phyloP scores from a whole-genome alignment of 2,113 vertebrate species.

The Neogale vison region DNA sequence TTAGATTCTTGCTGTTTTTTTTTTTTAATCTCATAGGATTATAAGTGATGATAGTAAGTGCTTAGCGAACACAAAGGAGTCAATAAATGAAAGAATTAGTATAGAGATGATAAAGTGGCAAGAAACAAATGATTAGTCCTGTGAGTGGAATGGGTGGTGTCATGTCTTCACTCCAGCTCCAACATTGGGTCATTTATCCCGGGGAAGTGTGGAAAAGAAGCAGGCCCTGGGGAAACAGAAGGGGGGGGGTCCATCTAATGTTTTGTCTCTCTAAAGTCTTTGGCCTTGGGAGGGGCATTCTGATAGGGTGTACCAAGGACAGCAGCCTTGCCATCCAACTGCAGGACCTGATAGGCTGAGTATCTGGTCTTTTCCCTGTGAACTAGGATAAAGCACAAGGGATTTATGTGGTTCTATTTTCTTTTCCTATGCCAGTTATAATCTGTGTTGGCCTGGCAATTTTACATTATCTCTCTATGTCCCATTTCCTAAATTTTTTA shows the following conservation, averaged over 20 bases:
- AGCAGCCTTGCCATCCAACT: not conserved
- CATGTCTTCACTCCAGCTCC: not conserved
- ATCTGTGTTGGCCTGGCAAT: not conserved
- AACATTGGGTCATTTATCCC: too few species aligned
- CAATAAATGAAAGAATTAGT: not conserved
- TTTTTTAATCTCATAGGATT: not conserved
- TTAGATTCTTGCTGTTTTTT: not conserved
- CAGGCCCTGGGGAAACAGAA: not conserved
- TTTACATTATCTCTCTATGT: not conserved
- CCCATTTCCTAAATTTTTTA: not conserved
- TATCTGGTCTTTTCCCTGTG: not conserved
- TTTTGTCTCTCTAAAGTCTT: not conserved
- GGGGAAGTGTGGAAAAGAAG: not conserved
- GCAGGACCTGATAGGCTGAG: rapidly evolving
- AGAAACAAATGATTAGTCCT: not conserved
- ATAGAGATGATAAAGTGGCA: not conserved
- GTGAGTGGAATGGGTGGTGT: not conserved
- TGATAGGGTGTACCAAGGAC: not conserved
- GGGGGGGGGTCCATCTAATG: not conserved
- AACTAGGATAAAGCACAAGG: not conserved
- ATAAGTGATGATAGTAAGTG: not conserved
- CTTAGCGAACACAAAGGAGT: not conserved
- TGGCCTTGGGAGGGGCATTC: not conserved
- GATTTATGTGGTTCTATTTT: not conserved
- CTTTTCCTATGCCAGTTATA: not conserved